Conservation (phyloP, 2,113 vertebrate species). For the Lepus timidus region DNA sequence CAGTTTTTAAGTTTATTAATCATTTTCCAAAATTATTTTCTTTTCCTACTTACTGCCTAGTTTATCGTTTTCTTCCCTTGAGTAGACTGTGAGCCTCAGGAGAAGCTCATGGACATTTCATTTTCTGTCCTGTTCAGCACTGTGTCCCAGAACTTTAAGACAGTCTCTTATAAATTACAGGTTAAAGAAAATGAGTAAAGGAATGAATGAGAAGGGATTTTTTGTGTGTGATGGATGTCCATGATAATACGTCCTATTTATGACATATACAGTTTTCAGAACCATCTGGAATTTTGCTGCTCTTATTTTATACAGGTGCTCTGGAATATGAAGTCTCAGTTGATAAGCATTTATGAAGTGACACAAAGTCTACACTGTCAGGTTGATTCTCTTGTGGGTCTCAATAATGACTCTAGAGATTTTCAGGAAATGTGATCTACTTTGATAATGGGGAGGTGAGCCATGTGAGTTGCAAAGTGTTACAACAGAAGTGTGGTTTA, state of each 20-base stretch:
- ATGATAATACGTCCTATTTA: neutral
- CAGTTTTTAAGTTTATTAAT: neutral
- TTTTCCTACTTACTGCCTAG: neutral
- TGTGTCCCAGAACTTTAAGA: neutral
- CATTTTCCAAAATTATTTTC: neutral
- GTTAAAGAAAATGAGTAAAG: neutral
- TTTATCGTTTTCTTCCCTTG: neutral
- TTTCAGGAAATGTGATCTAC: neutral
- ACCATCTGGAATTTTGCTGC: neutral
- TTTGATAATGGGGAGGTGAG: neutral
- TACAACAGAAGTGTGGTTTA: neutral
- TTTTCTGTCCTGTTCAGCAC: neutral
- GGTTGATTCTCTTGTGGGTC: neutral
- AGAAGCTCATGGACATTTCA: neutral
- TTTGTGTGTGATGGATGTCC: neutral
- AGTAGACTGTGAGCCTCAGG: neutral
- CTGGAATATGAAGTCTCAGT: neutral
- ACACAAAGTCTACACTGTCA: neutral
- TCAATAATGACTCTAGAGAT: neutral
- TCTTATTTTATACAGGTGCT: neutral
- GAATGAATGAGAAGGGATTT: neutral
- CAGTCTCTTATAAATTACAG: neutral
- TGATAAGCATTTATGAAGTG: neutral
- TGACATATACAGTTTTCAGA: neutral
- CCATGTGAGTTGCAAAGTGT: neutral